Evolutionary conservation across 2,888 invertebrate genomes (phyloP), one percentile per base, ranked within the genome.

Genomic region (Octonoba sinensis): DNA sequence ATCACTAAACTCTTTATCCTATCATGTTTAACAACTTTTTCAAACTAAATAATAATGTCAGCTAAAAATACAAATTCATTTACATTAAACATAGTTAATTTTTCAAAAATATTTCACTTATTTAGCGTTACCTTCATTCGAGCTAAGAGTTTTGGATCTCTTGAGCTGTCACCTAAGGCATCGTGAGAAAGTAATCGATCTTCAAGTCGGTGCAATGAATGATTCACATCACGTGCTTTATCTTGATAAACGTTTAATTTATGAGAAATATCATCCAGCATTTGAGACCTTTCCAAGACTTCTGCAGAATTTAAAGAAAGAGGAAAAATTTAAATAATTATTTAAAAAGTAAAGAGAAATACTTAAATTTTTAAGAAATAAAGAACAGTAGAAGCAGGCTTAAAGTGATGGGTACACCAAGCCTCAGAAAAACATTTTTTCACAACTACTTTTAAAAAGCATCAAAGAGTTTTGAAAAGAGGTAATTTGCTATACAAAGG

Each of bases 151-250:
- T 94, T 94, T 16, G 94, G 93, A 88, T 97, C 97, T 56, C 86
- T 87, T 27, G 87, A 87, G 4, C 86, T 85, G 22, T 86, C 85
- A 86, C 94, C 91, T 70, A 93, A 88, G 86, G 93, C 91, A 91
- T 94, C 93, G 86, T 93, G 93, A 3, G 92, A 92, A 20, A 92
- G 92, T 54, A 95, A 89, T 84, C 94, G 93, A 89, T 97, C 96
- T 89, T 97, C 96, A 88, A 96, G 95, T 78, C 96, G 92, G 87
- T 94, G 93, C 78, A 97, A 91, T 4, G 93, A 92, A 82, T 95
- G 94, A 85, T 94, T 93, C n/a, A 96, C 91, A 75, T 95, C 96
- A 51, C 95, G 91, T 16, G 95, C 90, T 82, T 93, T 93, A 87
- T 97, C 97, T 65, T 92, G 92, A 87, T 96, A 95, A 86, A 96